Base-by-base conservation (phyloP, 2,888 invertebrate species). In the Cerastoderma edule region DNA sequence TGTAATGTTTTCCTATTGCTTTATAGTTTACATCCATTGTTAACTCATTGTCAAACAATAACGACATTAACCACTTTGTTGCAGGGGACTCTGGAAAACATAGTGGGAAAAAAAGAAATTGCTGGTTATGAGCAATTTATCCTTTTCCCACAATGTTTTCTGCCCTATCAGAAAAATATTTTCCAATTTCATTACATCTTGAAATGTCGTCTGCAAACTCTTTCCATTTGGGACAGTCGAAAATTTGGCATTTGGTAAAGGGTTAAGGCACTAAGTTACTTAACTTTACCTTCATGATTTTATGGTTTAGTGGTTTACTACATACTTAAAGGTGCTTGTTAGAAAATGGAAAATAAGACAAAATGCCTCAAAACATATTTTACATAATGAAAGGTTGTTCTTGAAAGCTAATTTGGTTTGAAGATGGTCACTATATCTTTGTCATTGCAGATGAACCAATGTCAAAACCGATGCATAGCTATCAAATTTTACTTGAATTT, bases 21-120 rank as follows among this genome's bases (percentile, higher is more conserved):
- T 44, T 44, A 13, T 44, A 44, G 44, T 44, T 13, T 44, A 13
- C 16, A 44, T 44, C 16, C 44, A 44, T 44, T 44, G 44, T n/a
- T n/a, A n/a, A n/a, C n/a, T n/a, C n/a, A n/a, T n/a, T n/a, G n/a
- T n/a, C n/a, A n/a, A n/a, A n/a, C n/a, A n/a, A n/a, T n/a, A n/a
- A n/a, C n/a, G 57, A n/a, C n/a, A 30, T 57, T 57, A 8, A 32
- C 16, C 4, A 28, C 28, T 27, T 60, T 48, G n/a, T 22, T 46
- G 5, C 19, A 46, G 4, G 16, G 16, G 19, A 19, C 0, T 2
- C 30, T 24, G 19, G 54, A 2, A 54, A 54, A 54, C 54, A 54
- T 54, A 28, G 27, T 27, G 54, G 54, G 28, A 54, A 54, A 54
- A 27, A 10, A 28, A 54, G 54, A 54, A 54, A 54, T 27, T 54